Base-by-base conservation (phyloP, 2,797 vertebrate species). In the Alectoris magna region DNA sequence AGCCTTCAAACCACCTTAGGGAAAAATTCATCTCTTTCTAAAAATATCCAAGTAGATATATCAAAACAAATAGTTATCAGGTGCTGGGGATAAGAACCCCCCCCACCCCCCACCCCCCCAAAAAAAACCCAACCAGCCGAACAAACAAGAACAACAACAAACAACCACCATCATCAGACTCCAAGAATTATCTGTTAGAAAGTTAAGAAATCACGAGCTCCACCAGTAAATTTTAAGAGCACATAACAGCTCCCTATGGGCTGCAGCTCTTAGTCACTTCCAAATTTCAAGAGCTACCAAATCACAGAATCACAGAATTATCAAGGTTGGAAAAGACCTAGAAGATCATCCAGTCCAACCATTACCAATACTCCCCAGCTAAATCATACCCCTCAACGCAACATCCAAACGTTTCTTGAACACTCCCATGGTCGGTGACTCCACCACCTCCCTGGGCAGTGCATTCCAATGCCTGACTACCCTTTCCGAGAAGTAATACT, bases 161-260 rank as follows among this genome's bases (percentile, higher is more conserved):
- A 9, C 19, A 10, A 6, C 4, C 22, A 39, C 0, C 12, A 66
- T 0, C 10, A 66, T 0, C 15, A 34, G 6, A 80, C 9, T 36
- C 13, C 22, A 74, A 69, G 49, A 14, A 22, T 63, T 76, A 64
- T 31, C 49, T 24, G 4, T 13, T 3, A 79, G 23, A 68, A 34
- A 66, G 24, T 74, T 90, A 74, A 74, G 8, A 60, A 75, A 38
- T n/a, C 10, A 36, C 4, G 70, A 38, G 19, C 10, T 76, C 24
- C 22, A 64, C 6, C 3, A 53, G 29, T 48, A 84, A 58, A 71
- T 56, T 78, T 11, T 36, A 59, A 10, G 44, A 72, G 44, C 31
- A 41, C 1, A 0, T 39, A 79, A 62, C 3, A 44, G 26, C 11
- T 90, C 27, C 36, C n/a, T 46, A 11, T 9, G 22, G 16, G 10